These are phyloP conservation scores for Eira barbara DNA, from an alignment of 2,113 vertebrate species.

Conservation along the genomic window DNA sequence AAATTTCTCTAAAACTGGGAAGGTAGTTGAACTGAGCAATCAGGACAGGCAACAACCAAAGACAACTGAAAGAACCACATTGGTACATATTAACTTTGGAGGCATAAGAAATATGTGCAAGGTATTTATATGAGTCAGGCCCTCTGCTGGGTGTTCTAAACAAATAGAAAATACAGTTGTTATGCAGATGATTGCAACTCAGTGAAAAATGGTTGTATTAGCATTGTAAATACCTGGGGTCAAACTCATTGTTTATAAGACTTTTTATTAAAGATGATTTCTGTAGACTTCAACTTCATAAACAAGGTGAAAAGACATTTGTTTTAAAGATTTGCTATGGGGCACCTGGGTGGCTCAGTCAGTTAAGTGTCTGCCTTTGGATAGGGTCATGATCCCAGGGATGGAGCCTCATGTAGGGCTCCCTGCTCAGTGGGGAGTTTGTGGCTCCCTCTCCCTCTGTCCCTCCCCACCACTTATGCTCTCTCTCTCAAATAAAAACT, in stretches of 20 bases:
- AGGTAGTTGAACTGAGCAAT: not conserved
- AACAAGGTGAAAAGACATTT: not conserved
- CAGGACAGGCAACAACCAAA: not conserved
- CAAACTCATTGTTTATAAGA: not conserved
- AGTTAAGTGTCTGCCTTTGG: too few species aligned
- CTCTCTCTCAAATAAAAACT: too few species aligned
- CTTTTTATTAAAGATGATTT: not conserved
- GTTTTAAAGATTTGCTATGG: not conserved
- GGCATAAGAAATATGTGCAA: not conserved
- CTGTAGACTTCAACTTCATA: not conserved
- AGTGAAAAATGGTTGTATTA: not conserved
- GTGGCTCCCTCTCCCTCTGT: too few species aligned
- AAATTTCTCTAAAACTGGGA: not conserved
- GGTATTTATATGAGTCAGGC: not conserved
- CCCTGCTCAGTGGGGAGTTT: too few species aligned
- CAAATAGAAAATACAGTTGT: not conserved
- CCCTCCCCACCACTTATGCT: too few species aligned
- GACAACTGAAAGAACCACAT: not conserved
- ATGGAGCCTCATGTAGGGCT: too few species aligned
- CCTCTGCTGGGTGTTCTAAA: not conserved
- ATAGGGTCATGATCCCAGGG: too few species aligned
- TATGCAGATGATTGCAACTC: not conserved
- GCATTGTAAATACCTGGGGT: not conserved
- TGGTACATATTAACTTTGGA: not conserved
- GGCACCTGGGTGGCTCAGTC: too few species aligned